phyloP scores from a whole-genome alignment of 2,888 invertebrate genomes.

The Anarsia innoxiella region DNA sequence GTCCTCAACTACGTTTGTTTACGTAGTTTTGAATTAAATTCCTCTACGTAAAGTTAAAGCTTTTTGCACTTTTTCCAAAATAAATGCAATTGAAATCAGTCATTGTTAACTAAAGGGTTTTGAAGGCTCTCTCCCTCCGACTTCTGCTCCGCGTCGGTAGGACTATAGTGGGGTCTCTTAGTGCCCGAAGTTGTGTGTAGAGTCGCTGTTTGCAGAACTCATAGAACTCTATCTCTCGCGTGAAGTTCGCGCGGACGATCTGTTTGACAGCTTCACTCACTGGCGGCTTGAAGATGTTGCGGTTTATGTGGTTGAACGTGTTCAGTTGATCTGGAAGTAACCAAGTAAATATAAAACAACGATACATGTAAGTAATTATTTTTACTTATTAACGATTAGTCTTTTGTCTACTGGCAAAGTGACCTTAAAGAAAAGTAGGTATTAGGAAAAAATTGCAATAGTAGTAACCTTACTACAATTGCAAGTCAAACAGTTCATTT shows the following conservation, averaged over 20 bases:
- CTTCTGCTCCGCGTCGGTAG: constrained; percentile 35
- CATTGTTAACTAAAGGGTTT: constrained; percentile 23
- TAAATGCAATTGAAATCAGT: constrained; percentile 7
- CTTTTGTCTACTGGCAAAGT: too few relatives aligned
- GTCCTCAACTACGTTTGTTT: neutral
- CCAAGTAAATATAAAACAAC: too few relatives aligned
- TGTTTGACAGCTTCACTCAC: constrained; percentile 90
- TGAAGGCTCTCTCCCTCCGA: constrained; percentile 27
- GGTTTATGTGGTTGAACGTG: constrained; percentile 86
- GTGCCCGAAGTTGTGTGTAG: constrained; percentile 85
- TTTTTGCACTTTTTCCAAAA: constrained; percentile 5
- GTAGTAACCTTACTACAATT: too few relatives aligned
- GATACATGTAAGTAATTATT: neutral
- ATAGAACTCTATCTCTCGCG: constrained; percentile 92
- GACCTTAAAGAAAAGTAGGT: too few relatives aligned
- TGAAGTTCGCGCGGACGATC: constrained; percentile 89
- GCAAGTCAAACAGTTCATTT: too few relatives aligned
- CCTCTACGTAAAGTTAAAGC: neutral
- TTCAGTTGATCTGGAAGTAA: constrained; percentile 80
- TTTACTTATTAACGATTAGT: neutral
- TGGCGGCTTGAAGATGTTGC: constrained; percentile 90
- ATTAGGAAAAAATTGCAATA: too few relatives aligned
- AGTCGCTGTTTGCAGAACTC: constrained; percentile 91
- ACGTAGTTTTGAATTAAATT: neutral
- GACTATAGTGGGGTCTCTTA: constrained; percentile 70